Evolutionary conservation across 1,140 invertebrate species (phyloP).

Genomic region (Atta texana): DNA sequence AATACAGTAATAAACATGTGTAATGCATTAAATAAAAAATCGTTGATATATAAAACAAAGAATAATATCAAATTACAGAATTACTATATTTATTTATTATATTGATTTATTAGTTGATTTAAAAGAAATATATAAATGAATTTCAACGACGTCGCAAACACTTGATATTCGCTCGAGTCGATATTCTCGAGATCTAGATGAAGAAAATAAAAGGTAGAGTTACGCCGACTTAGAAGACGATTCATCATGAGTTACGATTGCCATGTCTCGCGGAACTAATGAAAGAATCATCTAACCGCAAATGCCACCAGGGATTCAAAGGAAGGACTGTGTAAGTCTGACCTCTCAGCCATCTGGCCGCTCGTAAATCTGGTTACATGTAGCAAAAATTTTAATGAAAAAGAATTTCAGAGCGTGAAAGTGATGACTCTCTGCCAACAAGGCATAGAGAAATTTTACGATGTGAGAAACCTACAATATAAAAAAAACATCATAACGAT

Average conservation of each 20-base stretch:
- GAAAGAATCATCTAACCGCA: slow-evolving; percentile 15
- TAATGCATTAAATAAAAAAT: background rate
- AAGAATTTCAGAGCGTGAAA: slow-evolving; percentile 50
- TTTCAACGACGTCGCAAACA: background rate
- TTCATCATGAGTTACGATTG: slow-evolving; percentile 60
- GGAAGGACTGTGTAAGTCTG: background rate
- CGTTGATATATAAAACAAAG: background rate
- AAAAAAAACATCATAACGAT: slow-evolving; percentile 57
- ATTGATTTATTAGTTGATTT: slow-evolving; percentile 19
- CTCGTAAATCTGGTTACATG: slow-evolving; percentile 45
- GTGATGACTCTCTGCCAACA: slow-evolving; percentile 40
- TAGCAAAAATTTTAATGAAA: background rate
- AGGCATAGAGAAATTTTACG: slow-evolving; percentile 66
- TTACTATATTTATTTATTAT: background rate
- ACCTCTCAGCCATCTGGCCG: background rate
- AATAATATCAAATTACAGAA: no score
- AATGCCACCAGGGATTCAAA: background rate
- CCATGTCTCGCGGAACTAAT: background rate
- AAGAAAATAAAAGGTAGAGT: slow-evolving; percentile 8
- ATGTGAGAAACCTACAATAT: background rate
- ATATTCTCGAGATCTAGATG: slow-evolving; percentile 19
- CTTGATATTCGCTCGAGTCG: background rate
- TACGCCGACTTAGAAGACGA: slow-evolving; percentile 32
- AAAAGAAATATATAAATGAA: background rate
- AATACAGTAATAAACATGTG: background rate